Conservation (phyloP, 2,888 invertebrate genomes). For the Brachyopa scutellaris region DNA sequence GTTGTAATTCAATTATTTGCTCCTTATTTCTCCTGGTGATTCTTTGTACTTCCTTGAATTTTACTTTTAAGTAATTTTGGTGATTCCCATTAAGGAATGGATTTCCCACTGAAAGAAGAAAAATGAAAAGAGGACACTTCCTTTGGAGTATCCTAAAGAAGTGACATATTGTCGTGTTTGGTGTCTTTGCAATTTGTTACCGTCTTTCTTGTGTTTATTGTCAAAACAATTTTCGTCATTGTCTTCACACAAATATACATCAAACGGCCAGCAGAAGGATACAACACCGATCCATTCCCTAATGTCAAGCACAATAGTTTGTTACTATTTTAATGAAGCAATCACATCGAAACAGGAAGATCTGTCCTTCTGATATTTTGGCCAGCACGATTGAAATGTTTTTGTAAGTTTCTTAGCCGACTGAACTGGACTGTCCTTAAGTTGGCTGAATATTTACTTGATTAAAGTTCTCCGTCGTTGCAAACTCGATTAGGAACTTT, state of each 20-base stretch:
- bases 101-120: neutral
- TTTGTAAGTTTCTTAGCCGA: neutral
- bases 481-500: constrained; percentile 67
- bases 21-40: neutral
- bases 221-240: too few species aligned
- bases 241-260: too few species aligned
- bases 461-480: constrained; percentile 49
- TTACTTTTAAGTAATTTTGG: constrained; percentile 20
- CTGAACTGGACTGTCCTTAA: constrained; percentile 16
- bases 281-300: too few species aligned
- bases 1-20: constrained; percentile 32
- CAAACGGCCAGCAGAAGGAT: too few species aligned
- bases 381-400: neutral
- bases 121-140: neutral
- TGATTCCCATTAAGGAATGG: constrained; percentile 26
- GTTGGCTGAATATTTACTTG: constrained; percentile 54
- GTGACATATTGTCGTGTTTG: neutral
- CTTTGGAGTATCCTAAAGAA: neutral
- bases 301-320: neutral
- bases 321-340: neutral
- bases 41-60: neutral
- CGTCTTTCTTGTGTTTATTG: too few species aligned
- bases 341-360: neutral
- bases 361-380: neutral
- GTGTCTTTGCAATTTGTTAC: too few species aligned